These are phyloP conservation scores for Struthidea cinerea DNA, from an alignment of 2,113 vertebrate species.

Conservation along the genomic window DNA sequence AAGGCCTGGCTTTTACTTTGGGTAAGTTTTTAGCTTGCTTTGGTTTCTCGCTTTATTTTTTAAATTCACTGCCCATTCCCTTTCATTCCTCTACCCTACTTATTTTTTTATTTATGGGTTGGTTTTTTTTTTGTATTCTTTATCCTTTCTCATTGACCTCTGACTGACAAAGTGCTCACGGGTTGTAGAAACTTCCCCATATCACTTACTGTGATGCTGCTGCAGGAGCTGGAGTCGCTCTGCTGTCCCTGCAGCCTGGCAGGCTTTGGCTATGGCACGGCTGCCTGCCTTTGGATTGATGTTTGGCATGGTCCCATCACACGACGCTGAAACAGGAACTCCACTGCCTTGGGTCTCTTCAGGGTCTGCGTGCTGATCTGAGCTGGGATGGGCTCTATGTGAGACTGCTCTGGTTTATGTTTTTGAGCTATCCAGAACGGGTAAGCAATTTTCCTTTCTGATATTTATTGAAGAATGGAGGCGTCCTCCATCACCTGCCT, in stretches of 20 bases:
- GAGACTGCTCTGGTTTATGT: not conserved
- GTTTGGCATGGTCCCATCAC: not conserved
- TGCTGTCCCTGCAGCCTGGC: not conserved
- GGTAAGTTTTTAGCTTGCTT: conserved; percentile 32
- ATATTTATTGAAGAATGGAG: not conserved
- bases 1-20: conserved; percentile 33
- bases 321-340: not conserved
- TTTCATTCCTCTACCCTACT: not conserved
- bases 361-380: not conserved
- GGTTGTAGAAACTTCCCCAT: not conserved
- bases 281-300: not conserved
- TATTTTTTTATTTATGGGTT: not conserved
- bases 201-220: not conserved
- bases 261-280: not conserved
- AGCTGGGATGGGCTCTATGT: not conserved
- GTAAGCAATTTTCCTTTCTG: conserved; percentile 6
- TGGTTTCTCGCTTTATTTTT: not conserved
- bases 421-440: not conserved
- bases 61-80: not conserved
- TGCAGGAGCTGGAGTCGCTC: not conserved
- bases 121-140: not conserved
- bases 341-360: not conserved
- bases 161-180: not conserved
- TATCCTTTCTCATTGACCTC: not conserved
- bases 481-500: not conserved